These are phyloP conservation scores for Hemiprocne comata DNA, from an alignment of 2,113 vertebrate genomes.

Conservation along the genomic window DNA sequence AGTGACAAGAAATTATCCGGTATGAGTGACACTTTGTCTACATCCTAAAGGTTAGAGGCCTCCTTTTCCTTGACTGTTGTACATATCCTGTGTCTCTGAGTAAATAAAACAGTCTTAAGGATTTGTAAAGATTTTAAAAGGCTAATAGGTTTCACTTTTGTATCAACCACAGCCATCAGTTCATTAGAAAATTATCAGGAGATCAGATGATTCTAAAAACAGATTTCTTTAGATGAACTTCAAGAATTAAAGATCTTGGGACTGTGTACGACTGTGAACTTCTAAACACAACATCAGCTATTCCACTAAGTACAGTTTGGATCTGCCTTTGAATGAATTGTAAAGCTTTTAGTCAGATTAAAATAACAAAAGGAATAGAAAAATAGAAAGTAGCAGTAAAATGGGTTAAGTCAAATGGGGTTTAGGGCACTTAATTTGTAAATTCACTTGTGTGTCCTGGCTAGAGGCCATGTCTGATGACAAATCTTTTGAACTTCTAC, in stretches of 20 bases:
- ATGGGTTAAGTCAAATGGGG: neutral
- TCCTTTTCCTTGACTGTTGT: neutral
- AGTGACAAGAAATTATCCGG: neutral
- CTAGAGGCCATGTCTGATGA: neutral
- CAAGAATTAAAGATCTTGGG: neutral
- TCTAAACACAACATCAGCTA: neutral
- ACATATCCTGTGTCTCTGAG: neutral
- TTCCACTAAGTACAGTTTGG: neutral
- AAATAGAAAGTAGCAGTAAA: constrained; percentile 14
- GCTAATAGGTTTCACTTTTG: neutral
- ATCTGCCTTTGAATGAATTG: neutral
- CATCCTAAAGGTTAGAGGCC: neutral
- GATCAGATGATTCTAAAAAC: neutral
- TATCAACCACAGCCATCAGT: neutral
- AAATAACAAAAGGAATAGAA: neutral
- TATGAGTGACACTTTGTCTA: neutral
- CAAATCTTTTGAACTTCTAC: constrained; percentile 15
- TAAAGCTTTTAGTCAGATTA: constrained; percentile 14
- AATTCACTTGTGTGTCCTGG: neutral
- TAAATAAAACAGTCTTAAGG: neutral
- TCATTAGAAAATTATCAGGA: neutral
- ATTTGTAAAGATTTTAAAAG: neutral
- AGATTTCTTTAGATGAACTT: neutral
- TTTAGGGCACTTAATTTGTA: neutral
- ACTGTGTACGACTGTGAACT: neutral